Conservation (phyloP, 1,140 invertebrate genomes). For the Araneus ventricosus region DNA sequence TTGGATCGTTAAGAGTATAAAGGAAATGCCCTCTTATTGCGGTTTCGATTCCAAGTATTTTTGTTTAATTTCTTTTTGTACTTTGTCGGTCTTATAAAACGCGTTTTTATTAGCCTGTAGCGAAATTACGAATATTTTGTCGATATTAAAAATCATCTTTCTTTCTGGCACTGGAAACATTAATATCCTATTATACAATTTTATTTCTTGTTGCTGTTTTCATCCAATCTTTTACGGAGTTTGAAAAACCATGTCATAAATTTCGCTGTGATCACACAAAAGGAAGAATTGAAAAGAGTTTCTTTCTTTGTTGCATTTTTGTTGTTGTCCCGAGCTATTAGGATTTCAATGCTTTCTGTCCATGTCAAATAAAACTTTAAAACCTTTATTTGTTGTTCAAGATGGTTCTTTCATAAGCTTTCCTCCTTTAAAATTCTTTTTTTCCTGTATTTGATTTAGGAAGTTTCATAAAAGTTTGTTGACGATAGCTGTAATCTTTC, state of each 20-base stretch:
- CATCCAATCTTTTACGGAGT: neutral
- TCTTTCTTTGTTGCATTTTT: neutral
- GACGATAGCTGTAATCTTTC: neutral
- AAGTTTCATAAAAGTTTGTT: neutral
- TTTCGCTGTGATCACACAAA: neutral
- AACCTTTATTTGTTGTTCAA: neutral
- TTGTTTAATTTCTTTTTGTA: slow-evolving; percentile 13
- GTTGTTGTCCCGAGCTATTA: neutral
- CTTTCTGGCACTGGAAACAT: neutral
- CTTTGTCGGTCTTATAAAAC: neutral
- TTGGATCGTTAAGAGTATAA: neutral
- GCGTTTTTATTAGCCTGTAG: slow-evolving; percentile 47
- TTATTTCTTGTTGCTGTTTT: neutral
- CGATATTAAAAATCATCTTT: slow-evolving; percentile 48
- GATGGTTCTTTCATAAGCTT: neutral
- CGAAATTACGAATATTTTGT: slow-evolving; percentile 16
- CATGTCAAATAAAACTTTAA: slow-evolving; percentile 31
- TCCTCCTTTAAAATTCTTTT: neutral
- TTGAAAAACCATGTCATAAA: neutral
- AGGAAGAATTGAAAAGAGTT: neutral
- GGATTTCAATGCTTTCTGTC: neutral
- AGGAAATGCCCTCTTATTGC: slow-evolving; percentile 33
- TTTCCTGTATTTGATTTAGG: neutral
- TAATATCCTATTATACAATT: slow-evolving; percentile 49
- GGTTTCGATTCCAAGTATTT: slow-evolving; percentile 45